Conservation (phyloP, 2,888 invertebrate species). For the Drosophila pegasa region DNA sequence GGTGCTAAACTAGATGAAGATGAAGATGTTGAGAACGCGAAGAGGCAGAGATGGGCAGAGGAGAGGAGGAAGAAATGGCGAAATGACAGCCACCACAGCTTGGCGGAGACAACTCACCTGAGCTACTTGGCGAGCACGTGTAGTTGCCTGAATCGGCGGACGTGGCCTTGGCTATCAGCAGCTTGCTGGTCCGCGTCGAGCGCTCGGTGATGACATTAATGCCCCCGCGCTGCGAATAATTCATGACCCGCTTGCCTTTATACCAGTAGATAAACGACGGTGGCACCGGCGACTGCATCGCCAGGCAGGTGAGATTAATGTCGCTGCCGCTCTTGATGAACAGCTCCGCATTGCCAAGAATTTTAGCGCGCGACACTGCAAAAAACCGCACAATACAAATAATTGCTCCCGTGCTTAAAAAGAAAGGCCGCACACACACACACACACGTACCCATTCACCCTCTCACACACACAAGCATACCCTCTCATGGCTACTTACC, state of each 20-base stretch:
- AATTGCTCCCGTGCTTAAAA: constrained; percentile 56
- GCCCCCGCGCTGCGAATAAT: constrained; percentile 94
- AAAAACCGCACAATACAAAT: constrained; percentile 61
- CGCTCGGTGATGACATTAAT: constrained; percentile 96
- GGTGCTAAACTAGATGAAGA: constrained; percentile 40
- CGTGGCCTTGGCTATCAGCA: constrained; percentile 94
- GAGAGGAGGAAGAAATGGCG: not conserved
- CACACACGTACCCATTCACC: not conserved
- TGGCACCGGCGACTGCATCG: constrained; percentile 89
- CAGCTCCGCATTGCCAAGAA: constrained; percentile 93
- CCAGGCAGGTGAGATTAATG: constrained; percentile 96
- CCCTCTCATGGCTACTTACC: constrained; percentile 86
- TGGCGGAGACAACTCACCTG: constrained; percentile 85
- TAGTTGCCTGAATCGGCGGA: constrained; percentile 95
- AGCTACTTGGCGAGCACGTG: constrained; percentile 93
- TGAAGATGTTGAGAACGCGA: constrained; percentile 16
- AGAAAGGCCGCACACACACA: not conserved
- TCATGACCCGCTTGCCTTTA: constrained; percentile 93
- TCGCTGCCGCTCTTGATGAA: constrained; percentile 96
- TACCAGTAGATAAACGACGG: constrained; percentile 94
- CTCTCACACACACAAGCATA: constrained; percentile 8
- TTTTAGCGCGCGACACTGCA: constrained; percentile 95
- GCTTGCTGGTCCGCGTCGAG: constrained; percentile 93
- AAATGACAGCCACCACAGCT: constrained; percentile 5
- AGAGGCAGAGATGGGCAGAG: not conserved